These are phyloP conservation scores for Cephalopholis sonnerati DNA, from an alignment of 2,113 vertebrate genomes.

Conservation along the genomic window DNA sequence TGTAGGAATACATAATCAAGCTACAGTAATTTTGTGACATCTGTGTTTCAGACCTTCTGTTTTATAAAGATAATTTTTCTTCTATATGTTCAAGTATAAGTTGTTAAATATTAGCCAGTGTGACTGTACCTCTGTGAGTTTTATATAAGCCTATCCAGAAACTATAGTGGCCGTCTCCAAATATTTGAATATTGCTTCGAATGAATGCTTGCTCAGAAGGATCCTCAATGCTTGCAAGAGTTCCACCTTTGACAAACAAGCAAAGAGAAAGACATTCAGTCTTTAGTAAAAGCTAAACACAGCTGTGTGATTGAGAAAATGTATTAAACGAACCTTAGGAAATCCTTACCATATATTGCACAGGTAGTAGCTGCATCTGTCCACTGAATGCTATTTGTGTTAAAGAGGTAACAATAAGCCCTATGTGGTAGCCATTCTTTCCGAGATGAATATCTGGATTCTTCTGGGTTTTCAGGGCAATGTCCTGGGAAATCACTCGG, in stretches of 20 bases:
- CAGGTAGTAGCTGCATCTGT: conserved; percentile 86
- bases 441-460: no score
- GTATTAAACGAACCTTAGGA: neutral
- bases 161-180: conserved; percentile 52
- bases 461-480: conserved; percentile 78
- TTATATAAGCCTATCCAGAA: conserved; percentile 77
- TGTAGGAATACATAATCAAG: no score
- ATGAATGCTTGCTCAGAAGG: conserved; percentile 87
- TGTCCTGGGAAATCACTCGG: conserved; percentile 81
- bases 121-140: conserved; percentile 53
- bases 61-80: neutral
- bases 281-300: conserved; percentile 62
- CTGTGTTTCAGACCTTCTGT: neutral
- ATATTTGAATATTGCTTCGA: conserved; percentile 59
- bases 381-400: conserved; percentile 81
- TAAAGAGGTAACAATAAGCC: conserved; percentile 88
- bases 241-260: conserved; percentile 48
- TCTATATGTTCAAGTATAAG: neutral
- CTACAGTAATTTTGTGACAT: no score
- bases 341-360: conserved; percentile 79
- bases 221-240: conserved; percentile 87
- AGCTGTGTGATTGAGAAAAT: neutral
- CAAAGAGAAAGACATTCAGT: conserved; percentile 7
- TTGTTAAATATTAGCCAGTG: neutral
- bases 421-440: conserved; percentile 87